These are phyloP conservation scores for Crossocerus cetratus DNA, from an alignment of 2,888 invertebrate genomes.

Conservation along the genomic window DNA sequence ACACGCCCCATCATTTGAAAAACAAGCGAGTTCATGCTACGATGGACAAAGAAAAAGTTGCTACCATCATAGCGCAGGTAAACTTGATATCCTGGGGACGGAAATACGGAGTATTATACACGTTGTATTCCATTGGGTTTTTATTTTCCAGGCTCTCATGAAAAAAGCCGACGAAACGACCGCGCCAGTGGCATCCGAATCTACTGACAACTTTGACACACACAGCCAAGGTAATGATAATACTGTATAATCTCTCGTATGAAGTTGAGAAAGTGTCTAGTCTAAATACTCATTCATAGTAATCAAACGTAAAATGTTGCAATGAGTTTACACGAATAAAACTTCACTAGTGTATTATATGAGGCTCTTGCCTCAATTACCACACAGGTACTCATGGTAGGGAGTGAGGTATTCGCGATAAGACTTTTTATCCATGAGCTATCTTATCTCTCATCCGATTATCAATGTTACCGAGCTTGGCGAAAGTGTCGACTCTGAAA, in stretches of 20 bases:
- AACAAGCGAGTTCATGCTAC: slow-evolving; percentile 92
- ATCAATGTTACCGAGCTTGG: slow-evolving; percentile 20
- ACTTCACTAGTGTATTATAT: background rate
- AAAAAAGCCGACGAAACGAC: slow-evolving; percentile 71
- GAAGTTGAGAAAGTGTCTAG: background rate
- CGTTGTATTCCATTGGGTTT: slow-evolving; percentile 21
- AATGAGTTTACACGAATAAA: no score
- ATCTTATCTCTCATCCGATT: slow-evolving; percentile 53
- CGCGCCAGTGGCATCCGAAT: slow-evolving; percentile 59
- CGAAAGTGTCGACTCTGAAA: slow-evolving; percentile 4
- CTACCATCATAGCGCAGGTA: slow-evolving; percentile 85
- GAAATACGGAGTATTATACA: background rate
- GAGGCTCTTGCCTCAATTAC: background rate
- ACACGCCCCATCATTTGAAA: slow-evolving; percentile 99
- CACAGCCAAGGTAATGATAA: slow-evolving; percentile 70
- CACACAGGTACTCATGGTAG: slow-evolving; percentile 19
- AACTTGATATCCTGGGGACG: slow-evolving; percentile 57
- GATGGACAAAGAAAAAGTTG: slow-evolving; percentile 84
- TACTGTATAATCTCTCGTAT: background rate
- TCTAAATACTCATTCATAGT: no score
- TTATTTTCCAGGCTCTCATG: slow-evolving; percentile 65
- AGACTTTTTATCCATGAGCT: slow-evolving; percentile 37
- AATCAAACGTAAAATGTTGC: no score
- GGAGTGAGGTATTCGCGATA: slow-evolving; percentile 41
- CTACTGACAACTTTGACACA: slow-evolving; percentile 69